phyloP scores from a whole-genome alignment of 1,140 invertebrate genomes.

The Apis mellifera region DNA sequence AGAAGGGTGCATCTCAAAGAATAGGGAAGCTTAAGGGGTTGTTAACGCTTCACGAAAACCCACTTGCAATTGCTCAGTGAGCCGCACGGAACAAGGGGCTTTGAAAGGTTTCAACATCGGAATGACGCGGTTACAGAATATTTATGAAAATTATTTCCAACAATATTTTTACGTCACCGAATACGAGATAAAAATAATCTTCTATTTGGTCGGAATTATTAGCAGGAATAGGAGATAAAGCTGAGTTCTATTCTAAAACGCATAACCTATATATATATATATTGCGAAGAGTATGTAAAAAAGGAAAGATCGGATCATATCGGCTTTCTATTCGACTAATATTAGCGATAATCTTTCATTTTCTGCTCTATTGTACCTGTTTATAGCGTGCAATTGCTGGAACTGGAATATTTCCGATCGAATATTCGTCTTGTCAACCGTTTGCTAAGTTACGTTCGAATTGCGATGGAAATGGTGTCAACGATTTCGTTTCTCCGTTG shows the following conservation, averaged over 20 bases:
- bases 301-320: neutral
- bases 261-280: no score
- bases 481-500: neutral
- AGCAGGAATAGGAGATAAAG: slow-evolving; percentile 6
- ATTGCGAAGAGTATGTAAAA: neutral
- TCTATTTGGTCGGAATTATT: slow-evolving; percentile 17
- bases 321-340: slow-evolving; percentile 26
- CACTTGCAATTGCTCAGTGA: slow-evolving; percentile 51
- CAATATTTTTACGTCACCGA: slow-evolving; percentile 25
- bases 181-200: slow-evolving; percentile 32
- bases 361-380: slow-evolving; percentile 11
- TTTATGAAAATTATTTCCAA: slow-evolving; percentile 30
- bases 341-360: slow-evolving; percentile 8
- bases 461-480: neutral
- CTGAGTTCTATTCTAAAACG: slow-evolving; percentile 1
- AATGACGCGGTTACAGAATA: slow-evolving; percentile 31
- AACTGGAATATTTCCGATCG: neutral
- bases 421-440: neutral
- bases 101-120: slow-evolving; percentile 56
- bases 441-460: neutral
- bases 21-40: slow-evolving; percentile 42
- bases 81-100: slow-evolving; percentile 39
- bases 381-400: neutral
- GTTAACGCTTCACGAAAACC: slow-evolving; percentile 57
- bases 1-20: slow-evolving; percentile 54